phyloP scores from a whole-genome alignment of 2,888 invertebrate genomes.

The Antitype chi region DNA sequence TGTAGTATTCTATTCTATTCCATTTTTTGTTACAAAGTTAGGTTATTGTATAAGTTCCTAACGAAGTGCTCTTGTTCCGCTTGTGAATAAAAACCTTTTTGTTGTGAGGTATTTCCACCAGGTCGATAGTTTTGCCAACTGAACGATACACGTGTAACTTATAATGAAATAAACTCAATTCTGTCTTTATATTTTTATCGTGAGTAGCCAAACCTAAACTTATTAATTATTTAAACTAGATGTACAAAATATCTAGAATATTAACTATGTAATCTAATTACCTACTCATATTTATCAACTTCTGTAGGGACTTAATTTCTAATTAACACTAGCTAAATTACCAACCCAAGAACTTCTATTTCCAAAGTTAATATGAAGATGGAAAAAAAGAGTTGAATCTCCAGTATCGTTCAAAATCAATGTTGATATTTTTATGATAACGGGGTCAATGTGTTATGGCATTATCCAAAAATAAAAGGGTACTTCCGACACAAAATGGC shows the following conservation, averaged over 20 bases:
- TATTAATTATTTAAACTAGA: neutral
- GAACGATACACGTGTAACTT: neutral
- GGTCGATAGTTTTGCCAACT: neutral
- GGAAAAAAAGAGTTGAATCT: neutral
- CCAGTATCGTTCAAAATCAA: neutral
- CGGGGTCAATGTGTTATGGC: slow-evolving; percentile 1
- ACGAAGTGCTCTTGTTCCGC: slow-evolving; percentile 1
- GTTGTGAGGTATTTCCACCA: neutral
- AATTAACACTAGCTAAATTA: neutral
- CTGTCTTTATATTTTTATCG: neutral
- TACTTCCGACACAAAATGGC: slow-evolving; percentile 9
- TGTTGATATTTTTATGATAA: slow-evolving; percentile 7
- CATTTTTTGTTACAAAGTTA: slow-evolving; percentile 2
- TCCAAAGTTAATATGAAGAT: neutral
- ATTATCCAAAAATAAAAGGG: slow-evolving; percentile 15
- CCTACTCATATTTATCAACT: neutral
- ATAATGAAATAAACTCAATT: neutral
- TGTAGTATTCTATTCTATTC: too few relatives aligned
- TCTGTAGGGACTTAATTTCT: neutral
- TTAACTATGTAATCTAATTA: neutral
- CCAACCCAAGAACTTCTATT: neutral
- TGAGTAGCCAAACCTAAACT: neutral
- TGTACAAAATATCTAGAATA: neutral
- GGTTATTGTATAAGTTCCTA: slow-evolving; percentile 16
- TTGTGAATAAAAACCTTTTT: neutral